phyloP scores from a whole-genome alignment of 2,888 invertebrate genomes.

The Clostera curtula region DNA sequence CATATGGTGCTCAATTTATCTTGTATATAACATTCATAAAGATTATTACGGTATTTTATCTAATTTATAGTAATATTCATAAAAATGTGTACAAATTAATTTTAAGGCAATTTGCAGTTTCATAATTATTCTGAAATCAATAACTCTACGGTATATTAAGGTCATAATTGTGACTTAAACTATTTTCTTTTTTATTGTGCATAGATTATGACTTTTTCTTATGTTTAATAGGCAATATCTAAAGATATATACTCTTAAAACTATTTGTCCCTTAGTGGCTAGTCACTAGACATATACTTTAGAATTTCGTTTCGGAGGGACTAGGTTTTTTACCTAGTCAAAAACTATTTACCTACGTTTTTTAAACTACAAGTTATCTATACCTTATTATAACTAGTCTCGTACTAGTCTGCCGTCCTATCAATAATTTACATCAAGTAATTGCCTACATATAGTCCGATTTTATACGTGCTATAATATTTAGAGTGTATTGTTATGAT shows the following conservation, averaged over 20 bases:
- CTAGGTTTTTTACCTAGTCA: conserved; percentile 32
- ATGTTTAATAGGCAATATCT: conserved; percentile 13
- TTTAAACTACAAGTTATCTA: conserved; percentile 31
- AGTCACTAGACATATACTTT: conserved; percentile 58
- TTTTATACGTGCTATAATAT: no score
- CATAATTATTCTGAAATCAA: not conserved
- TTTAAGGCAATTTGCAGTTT: not conserved
- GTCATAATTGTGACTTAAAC: conserved; percentile 6
- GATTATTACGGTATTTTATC: no score
- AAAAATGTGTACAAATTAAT: no score
- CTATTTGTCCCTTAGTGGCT: conserved; percentile 44
- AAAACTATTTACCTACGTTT: conserved; percentile 33
- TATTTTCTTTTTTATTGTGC: conserved; percentile 12
- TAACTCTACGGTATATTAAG: not conserved
- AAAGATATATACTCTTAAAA: conserved; percentile 22
- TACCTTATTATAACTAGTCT: conserved; percentile 17
- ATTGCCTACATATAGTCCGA: no score
- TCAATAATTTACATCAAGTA: no score
- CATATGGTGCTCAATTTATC: no score
- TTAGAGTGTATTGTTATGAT: no score
- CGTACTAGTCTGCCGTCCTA: no score
- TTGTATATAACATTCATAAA: no score
- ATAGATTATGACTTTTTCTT: conserved; percentile 18
- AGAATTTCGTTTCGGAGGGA: conserved; percentile 69
- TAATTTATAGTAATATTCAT: no score